These are phyloP conservation scores for Apteryx owenii DNA, from an alignment of 2,113 vertebrate genomes.

Conservation along the genomic window DNA sequence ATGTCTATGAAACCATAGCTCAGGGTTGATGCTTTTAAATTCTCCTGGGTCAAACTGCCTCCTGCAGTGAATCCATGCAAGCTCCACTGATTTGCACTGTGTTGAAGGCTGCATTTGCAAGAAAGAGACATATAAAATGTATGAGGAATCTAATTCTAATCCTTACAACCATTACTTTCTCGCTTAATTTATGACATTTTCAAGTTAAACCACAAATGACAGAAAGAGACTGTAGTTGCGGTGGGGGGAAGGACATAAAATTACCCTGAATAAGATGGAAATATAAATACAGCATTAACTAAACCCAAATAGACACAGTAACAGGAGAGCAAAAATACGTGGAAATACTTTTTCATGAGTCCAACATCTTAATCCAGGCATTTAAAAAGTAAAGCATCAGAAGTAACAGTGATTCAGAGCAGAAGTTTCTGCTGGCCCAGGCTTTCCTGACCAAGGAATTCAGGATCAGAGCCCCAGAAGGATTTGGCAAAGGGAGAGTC, in stretches of 20 bases:
- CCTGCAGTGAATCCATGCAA: neutral
- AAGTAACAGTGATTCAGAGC: neutral
- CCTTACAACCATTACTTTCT: neutral
- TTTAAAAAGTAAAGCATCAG: neutral
- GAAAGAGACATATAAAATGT: neutral
- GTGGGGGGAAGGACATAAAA: neutral
- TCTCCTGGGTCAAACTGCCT: neutral
- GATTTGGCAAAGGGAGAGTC: neutral
- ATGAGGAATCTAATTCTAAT: neutral
- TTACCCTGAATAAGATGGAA: neutral
- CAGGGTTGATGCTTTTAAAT: neutral
- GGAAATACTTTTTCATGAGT: neutral
- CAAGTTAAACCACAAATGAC: neutral
- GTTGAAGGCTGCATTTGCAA: neutral
- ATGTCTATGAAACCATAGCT: neutral
- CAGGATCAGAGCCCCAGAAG: neutral
- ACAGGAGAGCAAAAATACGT: rapidly evolving
- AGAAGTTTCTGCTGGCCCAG: neutral
- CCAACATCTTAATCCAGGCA: neutral
- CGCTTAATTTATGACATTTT: neutral
- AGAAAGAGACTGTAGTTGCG: neutral
- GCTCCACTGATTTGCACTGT: neutral
- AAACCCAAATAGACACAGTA: neutral
- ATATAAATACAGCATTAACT: neutral
- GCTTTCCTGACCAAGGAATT: neutral